Evolutionary conservation across 2,113 vertebrate species (phyloP).

Genomic region (Arizona elegans): DNA sequence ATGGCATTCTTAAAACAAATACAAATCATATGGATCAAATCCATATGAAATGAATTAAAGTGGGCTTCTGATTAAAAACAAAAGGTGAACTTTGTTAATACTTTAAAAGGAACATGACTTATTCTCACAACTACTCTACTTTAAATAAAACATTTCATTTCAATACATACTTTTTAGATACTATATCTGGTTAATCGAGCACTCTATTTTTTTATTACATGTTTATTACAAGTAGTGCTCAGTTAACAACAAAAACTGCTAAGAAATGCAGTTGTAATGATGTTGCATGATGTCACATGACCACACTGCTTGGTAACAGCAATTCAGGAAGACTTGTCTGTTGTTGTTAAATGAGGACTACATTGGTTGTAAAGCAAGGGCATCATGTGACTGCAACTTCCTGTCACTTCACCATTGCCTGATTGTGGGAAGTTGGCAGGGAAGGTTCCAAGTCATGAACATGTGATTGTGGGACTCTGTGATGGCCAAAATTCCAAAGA

Average conservation of each 20-base stretch:
- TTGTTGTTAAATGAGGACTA: background rate
- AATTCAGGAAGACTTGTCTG: background rate
- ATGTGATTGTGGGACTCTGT: background rate
- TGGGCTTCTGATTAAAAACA: background rate
- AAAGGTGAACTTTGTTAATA: background rate
- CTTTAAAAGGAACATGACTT: background rate
- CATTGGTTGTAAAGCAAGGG: background rate
- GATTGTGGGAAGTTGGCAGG: background rate
- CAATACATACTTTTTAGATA: background rate
- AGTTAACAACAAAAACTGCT: background rate
- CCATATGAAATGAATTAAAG: background rate
- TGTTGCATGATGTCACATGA: background rate
- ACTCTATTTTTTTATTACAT: background rate
- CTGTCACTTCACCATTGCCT: background rate
- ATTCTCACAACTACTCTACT: background rate
- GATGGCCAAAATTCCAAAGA: background rate
- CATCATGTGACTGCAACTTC: background rate
- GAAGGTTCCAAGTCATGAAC: background rate
- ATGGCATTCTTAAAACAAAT: no score
- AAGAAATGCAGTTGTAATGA: background rate
- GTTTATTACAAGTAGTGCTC: background rate
- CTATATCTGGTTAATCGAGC: background rate
- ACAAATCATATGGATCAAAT: no score
- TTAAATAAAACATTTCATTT: background rate
- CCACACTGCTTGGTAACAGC: background rate